Conservation (phyloP, 2,888 invertebrate species). For the Imbricaverruca yamaguchii region DNA sequence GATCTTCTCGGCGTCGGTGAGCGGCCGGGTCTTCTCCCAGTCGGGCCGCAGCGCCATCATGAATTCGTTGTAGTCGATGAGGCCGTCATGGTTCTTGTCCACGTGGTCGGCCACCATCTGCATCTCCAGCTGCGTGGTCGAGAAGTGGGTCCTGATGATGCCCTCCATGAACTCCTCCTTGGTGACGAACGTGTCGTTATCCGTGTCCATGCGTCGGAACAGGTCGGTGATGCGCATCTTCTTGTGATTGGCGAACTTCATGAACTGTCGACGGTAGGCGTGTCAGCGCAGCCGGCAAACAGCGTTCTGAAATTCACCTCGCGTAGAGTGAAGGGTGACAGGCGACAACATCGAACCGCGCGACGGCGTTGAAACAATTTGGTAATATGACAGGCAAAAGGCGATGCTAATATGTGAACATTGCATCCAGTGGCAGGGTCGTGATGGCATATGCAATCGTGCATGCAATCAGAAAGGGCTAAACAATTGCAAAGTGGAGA, state of each 20-base stretch:
- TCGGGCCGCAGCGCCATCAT: constrained; percentile 93
- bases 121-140: constrained; percentile 96
- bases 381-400: too few species aligned
- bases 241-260: constrained; percentile 99
- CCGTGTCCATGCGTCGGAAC: constrained; percentile 97
- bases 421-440: too few species aligned
- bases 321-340: too few species aligned
- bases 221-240: constrained; percentile 96
- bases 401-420: too few species aligned
- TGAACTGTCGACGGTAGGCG: constrained; percentile 55
- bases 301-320: too few species aligned
- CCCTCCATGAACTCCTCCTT: constrained; percentile 96
- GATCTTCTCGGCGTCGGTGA: constrained; percentile 86
- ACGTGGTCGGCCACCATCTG: constrained; percentile 97
- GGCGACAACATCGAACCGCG: too few species aligned
- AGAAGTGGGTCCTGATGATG: constrained; percentile 95
- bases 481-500: too few species aligned
- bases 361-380: too few species aligned
- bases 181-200: constrained; percentile 92
- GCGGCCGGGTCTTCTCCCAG: constrained; percentile 74
- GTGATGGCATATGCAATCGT: too few species aligned
- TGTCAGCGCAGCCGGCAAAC: too few species aligned
- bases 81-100: constrained; percentile 87
- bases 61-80: constrained; percentile 98
- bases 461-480: too few species aligned